These are phyloP conservation scores for Forbesichthys agassizii DNA, from an alignment of 2,113 vertebrate genomes.

Conservation along the genomic window DNA sequence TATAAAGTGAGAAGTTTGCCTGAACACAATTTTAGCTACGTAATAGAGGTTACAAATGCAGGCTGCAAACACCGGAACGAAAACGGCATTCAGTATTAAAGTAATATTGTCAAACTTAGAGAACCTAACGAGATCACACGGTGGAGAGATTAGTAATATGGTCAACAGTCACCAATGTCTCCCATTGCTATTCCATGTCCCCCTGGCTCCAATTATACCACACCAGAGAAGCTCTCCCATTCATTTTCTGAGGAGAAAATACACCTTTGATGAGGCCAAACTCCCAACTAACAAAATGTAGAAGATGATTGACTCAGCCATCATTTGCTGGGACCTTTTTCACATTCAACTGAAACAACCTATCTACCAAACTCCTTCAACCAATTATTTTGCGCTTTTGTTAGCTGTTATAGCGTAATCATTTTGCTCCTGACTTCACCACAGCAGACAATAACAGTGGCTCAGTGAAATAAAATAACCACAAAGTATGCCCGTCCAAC, in stretches of 20 bases:
- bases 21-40: neutral
- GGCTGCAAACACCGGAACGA: no score
- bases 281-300: conserved; percentile 14
- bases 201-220: conserved; percentile 49
- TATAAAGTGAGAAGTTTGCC: neutral
- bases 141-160: conserved; percentile 20
- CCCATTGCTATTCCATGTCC: conserved; percentile 25
- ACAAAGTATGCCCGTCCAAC: neutral
- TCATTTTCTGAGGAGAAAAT: conserved; percentile 29
- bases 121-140: no score
- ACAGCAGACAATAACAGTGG: neutral
- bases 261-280: conserved; percentile 51
- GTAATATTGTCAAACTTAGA: no score
- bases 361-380: neutral
- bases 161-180: conserved; percentile 39
- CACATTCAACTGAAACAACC: conserved; percentile 14
- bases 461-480: neutral
- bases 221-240: conserved; percentile 23
- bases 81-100: no score
- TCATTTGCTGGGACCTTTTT: conserved; percentile 23
- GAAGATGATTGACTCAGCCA: conserved; percentile 25
- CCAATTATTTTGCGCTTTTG: conserved; percentile 17
- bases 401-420: neutral
- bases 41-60: neutral
- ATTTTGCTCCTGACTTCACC: neutral